Percentiles rank a stretch among this genome's conserved stretches.
Conservation (phyloP, 1,140 invertebrate species). For the Argopecten irradians region DNA sequence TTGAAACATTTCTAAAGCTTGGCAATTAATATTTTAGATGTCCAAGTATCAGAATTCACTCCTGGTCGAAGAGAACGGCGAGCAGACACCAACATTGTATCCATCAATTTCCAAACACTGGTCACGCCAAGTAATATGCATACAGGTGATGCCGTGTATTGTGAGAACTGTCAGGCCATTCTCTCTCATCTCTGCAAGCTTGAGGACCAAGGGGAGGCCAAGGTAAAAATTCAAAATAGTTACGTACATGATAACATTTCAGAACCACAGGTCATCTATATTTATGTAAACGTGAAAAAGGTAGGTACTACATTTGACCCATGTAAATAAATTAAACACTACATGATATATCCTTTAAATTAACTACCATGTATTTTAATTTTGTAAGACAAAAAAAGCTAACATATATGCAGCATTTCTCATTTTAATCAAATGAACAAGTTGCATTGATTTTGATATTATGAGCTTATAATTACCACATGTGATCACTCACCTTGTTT, state of each 20-base stretch:
- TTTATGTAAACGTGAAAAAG: neutral
- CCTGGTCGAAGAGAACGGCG: slow-evolving; percentile 53
- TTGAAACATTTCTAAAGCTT: neutral
- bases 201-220: slow-evolving; percentile 49
- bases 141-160: slow-evolving; percentile 71
- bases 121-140: slow-evolving; percentile 72
- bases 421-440: no score
- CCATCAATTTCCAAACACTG: slow-evolving; percentile 69
- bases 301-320: neutral
- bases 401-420: no score
- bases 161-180: slow-evolving; percentile 66
- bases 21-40: neutral
- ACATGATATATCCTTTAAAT: no score
- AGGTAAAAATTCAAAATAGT: slow-evolving; percentile 52
- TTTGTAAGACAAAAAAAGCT: no score
- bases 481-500: no score
- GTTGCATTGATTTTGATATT: no score
- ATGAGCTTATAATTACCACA: no score
- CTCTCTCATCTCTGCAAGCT: slow-evolving; percentile 70
- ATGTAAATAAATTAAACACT: no score
- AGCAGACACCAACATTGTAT: slow-evolving; percentile 74
- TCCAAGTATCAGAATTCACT: neutral
- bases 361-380: no score
- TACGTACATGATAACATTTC: neutral
- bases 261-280: neutral